These are phyloP conservation scores for Achroia grisella DNA, from an alignment of 1,140 invertebrate genomes.

Conservation along the genomic window DNA sequence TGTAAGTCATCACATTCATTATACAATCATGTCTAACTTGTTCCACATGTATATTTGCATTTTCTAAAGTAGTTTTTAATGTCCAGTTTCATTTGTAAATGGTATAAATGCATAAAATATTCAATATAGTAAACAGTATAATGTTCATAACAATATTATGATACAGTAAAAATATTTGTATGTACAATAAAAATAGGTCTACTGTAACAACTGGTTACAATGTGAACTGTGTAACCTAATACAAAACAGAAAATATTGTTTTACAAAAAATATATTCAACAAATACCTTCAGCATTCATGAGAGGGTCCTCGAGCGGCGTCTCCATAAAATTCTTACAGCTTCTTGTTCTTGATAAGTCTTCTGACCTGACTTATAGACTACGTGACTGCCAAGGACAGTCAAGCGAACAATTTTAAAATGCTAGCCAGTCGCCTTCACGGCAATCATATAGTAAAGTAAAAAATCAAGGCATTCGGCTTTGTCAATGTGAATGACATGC, in stretches of 20 bases:
- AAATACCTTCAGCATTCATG: conserved; percentile 70
- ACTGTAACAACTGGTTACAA: no score
- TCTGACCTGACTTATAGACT: conserved; percentile 74
- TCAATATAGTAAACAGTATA: no score
- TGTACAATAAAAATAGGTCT: no score
- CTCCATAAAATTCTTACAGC: conserved; percentile 66
- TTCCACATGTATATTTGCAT: no score
- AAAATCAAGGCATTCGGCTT: conserved; percentile 27
- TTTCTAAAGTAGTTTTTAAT: background rate
- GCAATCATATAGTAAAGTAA: conserved; percentile 35
- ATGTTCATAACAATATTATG: no score
- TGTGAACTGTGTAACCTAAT: conserved; percentile 10
- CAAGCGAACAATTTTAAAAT: conserved; percentile 72
- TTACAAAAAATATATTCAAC: conserved; percentile 68
- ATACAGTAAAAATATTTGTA: no score
- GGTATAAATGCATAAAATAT: no score
- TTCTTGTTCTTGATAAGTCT: conserved; percentile 69
- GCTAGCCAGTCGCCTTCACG: conserved; percentile 53
- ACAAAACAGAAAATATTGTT: conserved; percentile 45
- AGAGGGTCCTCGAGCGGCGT: conserved; percentile 63
- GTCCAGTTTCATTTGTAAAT: no score
- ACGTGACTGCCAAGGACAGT: conserved; percentile 72
- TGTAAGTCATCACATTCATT: no score
- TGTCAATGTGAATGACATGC: conserved; percentile 43
- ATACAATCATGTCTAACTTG: no score